phyloP scores from a whole-genome alignment of 2,113 vertebrate genomes.

The Chaetura pelagica region DNA sequence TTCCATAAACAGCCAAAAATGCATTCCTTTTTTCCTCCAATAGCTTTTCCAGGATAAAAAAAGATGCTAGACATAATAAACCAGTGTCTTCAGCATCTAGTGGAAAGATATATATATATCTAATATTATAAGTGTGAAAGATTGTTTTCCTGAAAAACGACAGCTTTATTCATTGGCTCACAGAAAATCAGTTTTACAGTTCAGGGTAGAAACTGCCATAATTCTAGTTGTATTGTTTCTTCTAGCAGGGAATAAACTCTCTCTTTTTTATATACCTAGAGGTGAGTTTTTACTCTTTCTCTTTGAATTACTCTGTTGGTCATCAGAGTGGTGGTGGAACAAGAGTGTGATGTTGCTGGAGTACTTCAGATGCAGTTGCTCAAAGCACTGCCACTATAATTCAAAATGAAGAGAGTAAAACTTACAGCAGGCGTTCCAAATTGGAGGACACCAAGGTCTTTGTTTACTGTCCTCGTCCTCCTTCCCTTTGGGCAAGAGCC shows the following conservation, averaged over 20 bases:
- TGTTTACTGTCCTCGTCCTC: slow-evolving; percentile 69
- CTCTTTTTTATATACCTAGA: slow-evolving; percentile 74
- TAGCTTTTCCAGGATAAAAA: background rate
- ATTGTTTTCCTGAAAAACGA: slow-evolving; percentile 6
- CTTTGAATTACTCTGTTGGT: slow-evolving; percentile 79
- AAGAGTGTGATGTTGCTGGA: slow-evolving; percentile 55
- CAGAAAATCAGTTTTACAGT: slow-evolving; percentile 59
- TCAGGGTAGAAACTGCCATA: slow-evolving; percentile 53
- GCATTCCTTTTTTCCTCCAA: background rate
- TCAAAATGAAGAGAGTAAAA: slow-evolving; percentile 73
- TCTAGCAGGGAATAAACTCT: slow-evolving; percentile 58
- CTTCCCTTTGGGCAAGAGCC: slow-evolving; percentile 70
- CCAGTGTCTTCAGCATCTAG: slow-evolving; percentile 20
- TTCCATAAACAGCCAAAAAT: background rate
- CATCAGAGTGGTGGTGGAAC: slow-evolving; percentile 71
- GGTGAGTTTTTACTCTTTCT: slow-evolving; percentile 79
- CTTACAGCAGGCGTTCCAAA: slow-evolving; percentile 70
- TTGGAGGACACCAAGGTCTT: slow-evolving; percentile 66
- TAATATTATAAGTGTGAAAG: slow-evolving; percentile 48
- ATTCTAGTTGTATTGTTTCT: slow-evolving; percentile 50
- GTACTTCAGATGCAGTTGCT: slow-evolving; percentile 72
- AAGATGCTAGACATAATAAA: slow-evolving; percentile 41
- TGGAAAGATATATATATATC: too few relatives aligned
- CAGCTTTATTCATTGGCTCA: slow-evolving; percentile 32
- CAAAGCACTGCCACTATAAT: slow-evolving; percentile 77